Evolutionary conservation across 2,113 vertebrate species (phyloP), one percentile per base, ranked within the genome.

Genomic region (Scalopus aquaticus): DNA sequence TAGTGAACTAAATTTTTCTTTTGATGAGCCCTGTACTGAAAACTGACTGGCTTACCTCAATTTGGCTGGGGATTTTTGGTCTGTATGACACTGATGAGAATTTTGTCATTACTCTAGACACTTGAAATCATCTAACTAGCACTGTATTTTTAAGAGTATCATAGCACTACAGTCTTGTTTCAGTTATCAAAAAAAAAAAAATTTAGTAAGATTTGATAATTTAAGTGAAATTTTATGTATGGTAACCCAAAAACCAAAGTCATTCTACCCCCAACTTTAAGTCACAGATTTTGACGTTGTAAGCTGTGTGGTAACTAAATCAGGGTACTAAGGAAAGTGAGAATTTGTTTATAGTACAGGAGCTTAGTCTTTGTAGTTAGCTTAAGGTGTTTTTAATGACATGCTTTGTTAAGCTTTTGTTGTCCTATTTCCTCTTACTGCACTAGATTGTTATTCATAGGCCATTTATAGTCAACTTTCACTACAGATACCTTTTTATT

Each of bases 241-340:
- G 6, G 12, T 92, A 46, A 91, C 19, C 42, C 76, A 46, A 65
- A 56, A 56, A 19, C 54, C 54, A 54, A n/a, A n/a, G 19, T 5
- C 16, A 64, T 44, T 19, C 28, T 11, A 26, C 28, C 28, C 42
- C 22, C 0, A 6, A 72, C 77, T 77, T 88, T 77, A 78, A 62
- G 64, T 22, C 37, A 82, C 5, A 51, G 78, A 74, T 91, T 77
- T 88, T 84, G 81, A 26, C 79, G 58, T 30, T 60, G 20, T 44
- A 81, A 94, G 46, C 35, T 87, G 79, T 77, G 42, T 64, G 62
- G 69, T 93, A 90, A 28, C 70, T 87, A 82, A 81, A 72, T 79
- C 22, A 85, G 49, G 62, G 37, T 72, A 16, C 64, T 91, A 58
- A 83, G 39, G 26, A 1, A 83, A 76, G 46, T 16, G 82, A 70